Conservation (phyloP, 2,888 invertebrate species). For the Leptinotarsa juncta region DNA sequence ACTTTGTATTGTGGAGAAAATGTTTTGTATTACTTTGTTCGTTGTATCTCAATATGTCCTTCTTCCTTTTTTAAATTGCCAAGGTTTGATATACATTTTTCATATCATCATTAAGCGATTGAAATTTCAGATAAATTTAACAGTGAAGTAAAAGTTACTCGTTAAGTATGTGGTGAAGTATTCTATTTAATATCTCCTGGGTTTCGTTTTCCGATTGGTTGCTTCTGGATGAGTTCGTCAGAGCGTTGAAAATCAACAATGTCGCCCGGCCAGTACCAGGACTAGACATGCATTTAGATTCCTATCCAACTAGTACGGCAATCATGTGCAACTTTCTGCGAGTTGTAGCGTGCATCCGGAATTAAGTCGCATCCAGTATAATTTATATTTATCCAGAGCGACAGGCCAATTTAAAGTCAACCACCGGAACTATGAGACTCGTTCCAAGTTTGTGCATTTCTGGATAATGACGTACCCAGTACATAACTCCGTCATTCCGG, state of each 20-base stretch:
- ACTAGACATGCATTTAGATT: constrained; percentile 15
- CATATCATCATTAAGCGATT: too few relatives aligned
- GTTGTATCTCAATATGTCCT: too few relatives aligned
- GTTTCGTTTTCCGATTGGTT: not conserved
- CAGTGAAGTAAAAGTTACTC: too few relatives aligned
- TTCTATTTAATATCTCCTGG: not conserved
- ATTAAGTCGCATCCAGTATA: constrained; percentile 38
- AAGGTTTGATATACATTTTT: too few relatives aligned
- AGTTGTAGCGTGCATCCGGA: constrained; percentile 27
- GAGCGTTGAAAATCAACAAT: constrained; percentile 17
- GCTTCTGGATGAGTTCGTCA: not conserved
- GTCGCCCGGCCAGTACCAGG: constrained; percentile 4
- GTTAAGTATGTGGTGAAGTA: not conserved
- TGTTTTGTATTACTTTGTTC: too few relatives aligned
- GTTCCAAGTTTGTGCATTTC: constrained; percentile 43
- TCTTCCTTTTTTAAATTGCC: too few relatives aligned
- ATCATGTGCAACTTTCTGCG: constrained; percentile 26
- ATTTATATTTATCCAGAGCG: constrained; percentile 41
- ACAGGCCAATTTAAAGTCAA: constrained; percentile 45
- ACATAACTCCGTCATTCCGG: constrained; percentile 30
- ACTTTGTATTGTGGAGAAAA: too few relatives aligned
- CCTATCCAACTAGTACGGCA: constrained; percentile 21
- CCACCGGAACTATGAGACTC: constrained; percentile 43
- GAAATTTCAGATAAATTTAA: too few relatives aligned
- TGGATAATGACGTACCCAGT: constrained; percentile 36